Conservation (phyloP, 2,888 invertebrate genomes). For the Lysandra bellargus region DNA sequence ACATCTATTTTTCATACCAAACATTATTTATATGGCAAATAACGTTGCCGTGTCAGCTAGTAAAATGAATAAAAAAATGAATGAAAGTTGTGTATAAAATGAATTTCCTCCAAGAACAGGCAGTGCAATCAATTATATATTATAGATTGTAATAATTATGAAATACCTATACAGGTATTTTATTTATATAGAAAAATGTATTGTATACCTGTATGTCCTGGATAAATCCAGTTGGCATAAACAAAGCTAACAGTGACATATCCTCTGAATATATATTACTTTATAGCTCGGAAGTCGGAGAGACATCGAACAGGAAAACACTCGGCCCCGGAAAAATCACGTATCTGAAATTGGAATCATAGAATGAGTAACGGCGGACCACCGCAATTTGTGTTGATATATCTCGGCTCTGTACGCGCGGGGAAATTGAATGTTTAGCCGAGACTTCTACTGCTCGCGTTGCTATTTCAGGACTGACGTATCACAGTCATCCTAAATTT, state of each 20-base stretch:
- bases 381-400: conserved; percentile 18
- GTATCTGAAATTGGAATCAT: conserved; percentile 18
- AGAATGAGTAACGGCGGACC: conserved; percentile 4
- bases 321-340: conserved; percentile 8
- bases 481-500: background rate
- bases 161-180: too few relatives aligned
- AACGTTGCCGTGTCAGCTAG: too few relatives aligned
- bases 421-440: background rate
- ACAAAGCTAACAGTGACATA: background rate
- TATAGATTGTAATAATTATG: too few relatives aligned
- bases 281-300: background rate
- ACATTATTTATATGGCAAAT: too few relatives aligned
- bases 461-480: background rate
- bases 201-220: too few relatives aligned
- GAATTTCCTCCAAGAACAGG: too few relatives aligned
- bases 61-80: too few relatives aligned
- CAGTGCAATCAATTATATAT: too few relatives aligned
- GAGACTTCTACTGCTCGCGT: background rate
- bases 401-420: background rate
- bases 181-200: too few relatives aligned
- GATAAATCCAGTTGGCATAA: too few relatives aligned
- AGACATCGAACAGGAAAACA: conserved; percentile 6
- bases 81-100: too few relatives aligned
- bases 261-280: background rate
- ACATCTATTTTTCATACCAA: too few relatives aligned